Percentiles rank a stretch among this genome's conserved stretches.
These are phyloP conservation scores for Horisme vitalbata DNA, from an alignment of 2,888 invertebrate species.

Conservation along the genomic window DNA sequence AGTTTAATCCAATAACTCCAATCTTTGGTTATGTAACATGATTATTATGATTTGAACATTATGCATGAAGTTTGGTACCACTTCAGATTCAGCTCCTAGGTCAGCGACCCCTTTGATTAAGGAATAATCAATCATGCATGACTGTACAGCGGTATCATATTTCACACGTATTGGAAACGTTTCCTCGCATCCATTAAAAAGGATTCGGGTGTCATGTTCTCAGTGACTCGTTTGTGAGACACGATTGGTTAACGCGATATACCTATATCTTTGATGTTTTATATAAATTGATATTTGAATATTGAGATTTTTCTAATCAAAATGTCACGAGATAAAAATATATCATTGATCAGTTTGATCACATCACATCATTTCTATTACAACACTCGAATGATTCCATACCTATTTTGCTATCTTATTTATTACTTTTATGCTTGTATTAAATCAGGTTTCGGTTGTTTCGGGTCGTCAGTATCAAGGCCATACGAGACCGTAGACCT, in stretches of 20 bases:
- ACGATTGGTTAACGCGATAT: slow-evolving; percentile 26
- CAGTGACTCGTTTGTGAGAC: slow-evolving; percentile 23
- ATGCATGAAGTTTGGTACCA: slow-evolving; percentile 52
- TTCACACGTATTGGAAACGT: slow-evolving; percentile 59
- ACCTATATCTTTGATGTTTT: slow-evolving; percentile 19
- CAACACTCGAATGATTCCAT: not conserved
- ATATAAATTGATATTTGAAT: slow-evolving; percentile 2
- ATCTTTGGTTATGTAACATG: slow-evolving; percentile 43
- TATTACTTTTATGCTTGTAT: too few species aligned
- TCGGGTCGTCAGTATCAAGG: too few species aligned
- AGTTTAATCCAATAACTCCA: slow-evolving; percentile 15
- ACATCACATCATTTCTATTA: not conserved
- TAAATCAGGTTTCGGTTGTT: too few species aligned
- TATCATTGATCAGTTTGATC: not conserved
- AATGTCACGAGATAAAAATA: not conserved
- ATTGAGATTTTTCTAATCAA: slow-evolving; percentile 1
- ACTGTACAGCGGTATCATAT: slow-evolving; percentile 63
- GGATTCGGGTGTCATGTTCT: slow-evolving; percentile 39
- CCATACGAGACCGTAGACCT: slow-evolving; percentile 62
- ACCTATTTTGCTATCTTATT: not conserved
- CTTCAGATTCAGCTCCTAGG: slow-evolving; percentile 51
- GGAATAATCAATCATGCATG: slow-evolving; percentile 75
- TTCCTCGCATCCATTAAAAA: slow-evolving; percentile 42
- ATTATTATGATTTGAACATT: too few species aligned
- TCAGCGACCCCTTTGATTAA: slow-evolving; percentile 73